Base-by-base conservation (phyloP, 2,797 vertebrate genomes). In the Micromesistius poutassou region DNA sequence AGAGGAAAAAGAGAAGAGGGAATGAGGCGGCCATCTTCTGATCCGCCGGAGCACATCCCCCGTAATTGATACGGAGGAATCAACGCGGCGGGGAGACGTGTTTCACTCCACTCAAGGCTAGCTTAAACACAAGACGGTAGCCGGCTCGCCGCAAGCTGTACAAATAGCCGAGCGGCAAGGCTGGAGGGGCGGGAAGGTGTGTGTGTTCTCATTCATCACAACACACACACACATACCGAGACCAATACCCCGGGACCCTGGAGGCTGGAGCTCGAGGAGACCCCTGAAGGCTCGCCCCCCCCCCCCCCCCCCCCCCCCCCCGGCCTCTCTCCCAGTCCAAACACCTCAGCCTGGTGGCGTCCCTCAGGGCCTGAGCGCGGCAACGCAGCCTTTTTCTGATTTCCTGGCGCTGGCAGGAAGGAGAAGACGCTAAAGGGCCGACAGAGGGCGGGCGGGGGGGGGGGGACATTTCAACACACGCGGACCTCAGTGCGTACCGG, bases 401-500 rank as follows among this genome's bases (percentile, higher is more conserved):
- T 40, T 73, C 30, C 71, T 1, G 8, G 28, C n/a, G 73, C 80
- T 77, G 78, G 75, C 75, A 83, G 86, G 80, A 85, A 87, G 84
- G 8, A 66, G 70, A 74, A 83, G 68, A 76, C n/a, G 55, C 55
- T 66, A 66, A 66, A 66, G 62, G 62, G 62, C 35, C 76, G 86
- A 80, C 79, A 19, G 77, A 66, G 76, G 79, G 74, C 0, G n/a
- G n/a, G n/a, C n/a, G n/a, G n/a, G n/a, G n/a, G n/a, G n/a, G n/a
- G n/a, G 38, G 81, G 36, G 74, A 55, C 71, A 76, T 79, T 87
- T 84, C 74, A 71, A 62, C 22, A 62, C n/a, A 62, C 62, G 4
- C 0, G 8, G 62, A 66, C 25, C 78, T 85, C 81, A 83, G 78
- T 28, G 77, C 16, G 76, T 78, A 76, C 62, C 4, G 10, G n/a